Conservation (phyloP, 1,140 invertebrate species). For the Cotesia glomerata region DNA sequence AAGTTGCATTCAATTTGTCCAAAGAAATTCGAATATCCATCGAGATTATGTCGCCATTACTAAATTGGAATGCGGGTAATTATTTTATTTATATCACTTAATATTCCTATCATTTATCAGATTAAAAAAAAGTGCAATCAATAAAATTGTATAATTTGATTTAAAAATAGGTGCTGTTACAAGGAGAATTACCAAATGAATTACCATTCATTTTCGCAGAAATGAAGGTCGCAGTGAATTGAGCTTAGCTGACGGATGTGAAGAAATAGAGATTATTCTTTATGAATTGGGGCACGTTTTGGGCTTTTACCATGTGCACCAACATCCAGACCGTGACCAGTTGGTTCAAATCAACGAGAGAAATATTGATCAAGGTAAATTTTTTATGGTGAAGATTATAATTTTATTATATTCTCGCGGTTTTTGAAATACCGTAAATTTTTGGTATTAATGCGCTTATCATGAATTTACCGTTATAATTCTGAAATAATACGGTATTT, state of each 20-base stretch:
- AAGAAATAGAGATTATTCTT: conserved; percentile 99
- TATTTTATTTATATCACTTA: conserved; percentile 33
- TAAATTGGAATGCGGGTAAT: conserved; percentile 93
- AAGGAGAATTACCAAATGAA: conserved; percentile 68
- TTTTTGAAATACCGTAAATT: too few species aligned
- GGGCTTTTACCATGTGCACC: conserved; percentile 99
- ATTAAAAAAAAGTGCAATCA: too few species aligned
- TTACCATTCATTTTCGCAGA: too few species aligned
- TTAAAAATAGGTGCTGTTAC: too few species aligned
- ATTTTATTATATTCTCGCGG: too few species aligned
- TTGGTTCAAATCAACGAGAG: conserved; percentile 92
- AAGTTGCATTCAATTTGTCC: conserved; percentile 97
- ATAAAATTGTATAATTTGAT: too few species aligned
- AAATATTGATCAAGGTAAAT: conserved; percentile 93
- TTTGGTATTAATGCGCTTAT: too few species aligned
- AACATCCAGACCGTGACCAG: conserved; percentile 92
- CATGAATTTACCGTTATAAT: too few species aligned
- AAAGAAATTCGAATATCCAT: conserved; percentile 82
- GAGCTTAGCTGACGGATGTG: conserved; percentile 98
- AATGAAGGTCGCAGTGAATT: conserved; percentile 97
- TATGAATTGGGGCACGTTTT: conserved; percentile 99
- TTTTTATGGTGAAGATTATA: conserved; percentile 83
- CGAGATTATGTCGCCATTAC: conserved; percentile 98
- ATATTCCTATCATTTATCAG: too few species aligned
- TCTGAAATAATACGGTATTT: too few species aligned